A percentile compares a stretch with the other conserved stretches of the same genome.
These are phyloP conservation scores for Nothobranchius furzeri DNA, from an alignment of 2,113 vertebrate species.

Conservation along the genomic window DNA sequence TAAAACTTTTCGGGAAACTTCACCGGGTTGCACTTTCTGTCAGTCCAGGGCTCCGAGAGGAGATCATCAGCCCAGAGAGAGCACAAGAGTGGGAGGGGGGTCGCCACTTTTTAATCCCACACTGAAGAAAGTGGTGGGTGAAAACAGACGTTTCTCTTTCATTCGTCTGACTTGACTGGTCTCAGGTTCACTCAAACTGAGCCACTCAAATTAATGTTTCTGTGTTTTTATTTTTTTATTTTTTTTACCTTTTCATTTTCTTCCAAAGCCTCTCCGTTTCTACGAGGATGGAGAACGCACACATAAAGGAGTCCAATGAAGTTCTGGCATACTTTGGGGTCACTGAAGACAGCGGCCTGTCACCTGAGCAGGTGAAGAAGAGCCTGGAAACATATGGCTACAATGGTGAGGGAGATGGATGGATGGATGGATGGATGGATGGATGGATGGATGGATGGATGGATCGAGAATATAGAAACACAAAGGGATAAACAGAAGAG, in stretches of 20 bases:
- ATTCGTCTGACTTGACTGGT: conserved; percentile 18
- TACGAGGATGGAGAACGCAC: conserved; percentile 87
- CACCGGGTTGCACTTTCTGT: conserved; percentile 81
- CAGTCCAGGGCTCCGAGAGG: conserved; percentile 73
- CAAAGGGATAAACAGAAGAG: too few species aligned
- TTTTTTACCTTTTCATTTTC: conserved; percentile 22
- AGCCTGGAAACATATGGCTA: conserved; percentile 86
- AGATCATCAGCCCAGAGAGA: conserved; percentile 64
- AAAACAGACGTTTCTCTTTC: not conserved
- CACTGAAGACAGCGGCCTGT: conserved; percentile 84
- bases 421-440: conserved; percentile 2
- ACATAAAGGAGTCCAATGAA: conserved; percentile 80
- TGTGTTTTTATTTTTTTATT: conserved; percentile 29
- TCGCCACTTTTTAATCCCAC: conserved; percentile 68
- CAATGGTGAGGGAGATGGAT: conserved; percentile 83
- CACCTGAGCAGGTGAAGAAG: conserved; percentile 86
- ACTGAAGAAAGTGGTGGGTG: conserved; percentile 76
- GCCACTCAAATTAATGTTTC: conserved; percentile 30
- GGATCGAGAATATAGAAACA: conserved; percentile 2
- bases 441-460: conserved; percentile 15
- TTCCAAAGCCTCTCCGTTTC: conserved; percentile 72
- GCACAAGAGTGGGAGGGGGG: conserved; percentile 57
- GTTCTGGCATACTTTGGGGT: conserved; percentile 88
- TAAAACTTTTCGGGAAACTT: conserved; percentile 79
- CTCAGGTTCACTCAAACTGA: conserved; percentile 9